A percentile compares a stretch with the other conserved stretches of the same genome.
These are phyloP conservation scores for Astyanax mexicanus DNA, from an alignment of 2,797 vertebrate species.

Conservation along the genomic window DNA sequence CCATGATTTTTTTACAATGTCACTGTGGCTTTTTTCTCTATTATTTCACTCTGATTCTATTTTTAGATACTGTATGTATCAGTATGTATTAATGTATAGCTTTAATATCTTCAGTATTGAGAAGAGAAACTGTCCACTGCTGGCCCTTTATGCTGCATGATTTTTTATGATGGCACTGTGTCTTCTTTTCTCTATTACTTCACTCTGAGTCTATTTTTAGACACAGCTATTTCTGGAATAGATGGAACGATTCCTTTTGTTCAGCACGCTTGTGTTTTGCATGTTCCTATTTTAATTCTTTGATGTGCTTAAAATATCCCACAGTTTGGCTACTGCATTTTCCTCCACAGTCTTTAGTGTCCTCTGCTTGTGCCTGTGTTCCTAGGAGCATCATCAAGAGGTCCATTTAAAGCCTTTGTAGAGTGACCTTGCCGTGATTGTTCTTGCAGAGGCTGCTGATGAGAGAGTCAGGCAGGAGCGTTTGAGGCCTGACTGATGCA, in stretches of 20 bases:
- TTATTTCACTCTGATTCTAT: too few relatives aligned
- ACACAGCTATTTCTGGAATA: too few relatives aligned
- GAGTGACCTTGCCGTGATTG: constrained; percentile 28
- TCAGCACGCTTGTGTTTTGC: not conserved
- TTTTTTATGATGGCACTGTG: too few relatives aligned
- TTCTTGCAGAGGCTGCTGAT: constrained; percentile 27
- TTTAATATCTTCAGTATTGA: too few relatives aligned
- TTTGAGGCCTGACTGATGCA: constrained; percentile 43
- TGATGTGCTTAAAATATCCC: not conserved
- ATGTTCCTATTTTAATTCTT: not conserved
- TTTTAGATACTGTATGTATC: too few relatives aligned
- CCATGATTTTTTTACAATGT: too few relatives aligned
- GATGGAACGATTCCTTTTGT: not conserved
- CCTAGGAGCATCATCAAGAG: not conserved
- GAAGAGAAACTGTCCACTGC: too few relatives aligned
- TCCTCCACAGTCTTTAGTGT: not conserved
- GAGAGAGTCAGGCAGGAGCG: constrained; percentile 23
- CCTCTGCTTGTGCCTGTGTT: not conserved
- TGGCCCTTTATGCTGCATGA: too few relatives aligned
- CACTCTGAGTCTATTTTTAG: too few relatives aligned
- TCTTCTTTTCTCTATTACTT: too few relatives aligned
- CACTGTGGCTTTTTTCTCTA: too few relatives aligned
- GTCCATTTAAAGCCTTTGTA: constrained; percentile 24
- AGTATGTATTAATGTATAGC: too few relatives aligned
- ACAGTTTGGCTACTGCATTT: not conserved